Evolutionary conservation across 2,888 invertebrate species (phyloP).

Genomic region (Metopia argyrocephala): DNA sequence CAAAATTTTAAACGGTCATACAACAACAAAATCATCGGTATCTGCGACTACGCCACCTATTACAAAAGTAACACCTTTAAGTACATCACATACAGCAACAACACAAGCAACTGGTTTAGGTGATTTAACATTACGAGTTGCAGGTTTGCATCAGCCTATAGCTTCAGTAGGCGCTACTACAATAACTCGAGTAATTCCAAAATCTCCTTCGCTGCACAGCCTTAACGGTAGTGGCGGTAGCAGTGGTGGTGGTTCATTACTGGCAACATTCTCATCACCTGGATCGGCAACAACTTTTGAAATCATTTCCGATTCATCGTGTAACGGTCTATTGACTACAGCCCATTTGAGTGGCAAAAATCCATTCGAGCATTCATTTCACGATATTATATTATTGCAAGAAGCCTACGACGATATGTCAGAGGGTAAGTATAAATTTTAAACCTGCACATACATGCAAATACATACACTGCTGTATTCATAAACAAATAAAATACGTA

Average conservation of each 20-base stretch:
- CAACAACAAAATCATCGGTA: not conserved
- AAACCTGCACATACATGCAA: too few species aligned
- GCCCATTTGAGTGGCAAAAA: constrained; percentile 74
- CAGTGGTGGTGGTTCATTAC: constrained; percentile 71
- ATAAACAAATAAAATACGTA: too few species aligned
- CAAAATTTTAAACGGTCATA: constrained; percentile 36
- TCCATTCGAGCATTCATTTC: constrained; percentile 75
- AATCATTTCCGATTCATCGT: constrained; percentile 74
- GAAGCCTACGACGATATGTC: constrained; percentile 78
- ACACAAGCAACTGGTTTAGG: constrained; percentile 5
- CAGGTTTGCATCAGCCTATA: constrained; percentile 26
- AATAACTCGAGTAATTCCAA: constrained; percentile 70
- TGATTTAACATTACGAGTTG: not conserved
- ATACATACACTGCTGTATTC: too few species aligned
- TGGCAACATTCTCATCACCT: constrained; percentile 75
- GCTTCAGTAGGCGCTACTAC: constrained; percentile 52
- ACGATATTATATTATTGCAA: constrained; percentile 76
- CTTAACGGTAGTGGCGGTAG: constrained; percentile 68
- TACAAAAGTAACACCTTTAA: not conserved
- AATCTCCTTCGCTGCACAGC: constrained; percentile 73
- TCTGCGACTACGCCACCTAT: constrained; percentile 7
- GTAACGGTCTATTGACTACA: constrained; percentile 76
- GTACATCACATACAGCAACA: not conserved
- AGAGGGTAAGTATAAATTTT: constrained; percentile 72
- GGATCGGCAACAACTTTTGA: constrained; percentile 73